Percentiles rank a stretch among this genome's conserved stretches.
These are phyloP conservation scores for Phalloptychus januarius DNA, from an alignment of 2,797 vertebrate species.

Conservation along the genomic window DNA sequence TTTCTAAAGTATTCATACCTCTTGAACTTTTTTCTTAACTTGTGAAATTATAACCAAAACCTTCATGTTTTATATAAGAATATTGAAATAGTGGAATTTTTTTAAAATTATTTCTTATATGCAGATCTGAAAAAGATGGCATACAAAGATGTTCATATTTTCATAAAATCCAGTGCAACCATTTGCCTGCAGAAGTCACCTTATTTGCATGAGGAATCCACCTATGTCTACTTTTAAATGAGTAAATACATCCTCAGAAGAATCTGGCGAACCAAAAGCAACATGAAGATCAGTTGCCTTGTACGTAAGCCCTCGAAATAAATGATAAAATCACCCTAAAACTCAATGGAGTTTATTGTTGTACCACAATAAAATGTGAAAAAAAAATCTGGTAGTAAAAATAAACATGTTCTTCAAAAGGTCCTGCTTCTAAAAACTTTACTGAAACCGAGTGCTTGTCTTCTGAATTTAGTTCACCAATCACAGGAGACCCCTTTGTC, in stretches of 20 bases:
- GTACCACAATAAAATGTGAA: not conserved
- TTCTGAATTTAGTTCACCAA: slow-evolving; percentile 20
- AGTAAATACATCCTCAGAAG: not conserved
- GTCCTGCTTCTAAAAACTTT: slow-evolving; percentile 6
- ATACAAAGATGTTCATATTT: not conserved
- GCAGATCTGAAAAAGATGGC: not conserved
- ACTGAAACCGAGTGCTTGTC: slow-evolving; percentile 10
- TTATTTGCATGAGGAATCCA: not conserved
- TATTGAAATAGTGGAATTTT: not conserved
- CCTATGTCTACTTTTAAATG: not conserved
- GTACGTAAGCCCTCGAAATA: not conserved
- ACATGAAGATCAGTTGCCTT: no score
- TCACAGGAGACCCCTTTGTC: slow-evolving; percentile 21
- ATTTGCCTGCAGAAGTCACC: not conserved
- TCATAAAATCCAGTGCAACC: not conserved
- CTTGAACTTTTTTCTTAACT: not conserved
- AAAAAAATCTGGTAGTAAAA: not conserved
- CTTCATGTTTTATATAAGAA: not conserved
- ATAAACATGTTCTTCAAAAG: not conserved
- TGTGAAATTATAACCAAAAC: not conserved
- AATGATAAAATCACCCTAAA: not conserved
- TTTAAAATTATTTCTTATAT: not conserved
- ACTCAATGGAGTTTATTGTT: not conserved
- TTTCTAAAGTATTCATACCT: slow-evolving; percentile 2
- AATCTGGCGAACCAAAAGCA: not conserved